These are phyloP conservation scores for Heliconius melpomene DNA, from an alignment of 1,140 invertebrate species.

Conservation along the genomic window DNA sequence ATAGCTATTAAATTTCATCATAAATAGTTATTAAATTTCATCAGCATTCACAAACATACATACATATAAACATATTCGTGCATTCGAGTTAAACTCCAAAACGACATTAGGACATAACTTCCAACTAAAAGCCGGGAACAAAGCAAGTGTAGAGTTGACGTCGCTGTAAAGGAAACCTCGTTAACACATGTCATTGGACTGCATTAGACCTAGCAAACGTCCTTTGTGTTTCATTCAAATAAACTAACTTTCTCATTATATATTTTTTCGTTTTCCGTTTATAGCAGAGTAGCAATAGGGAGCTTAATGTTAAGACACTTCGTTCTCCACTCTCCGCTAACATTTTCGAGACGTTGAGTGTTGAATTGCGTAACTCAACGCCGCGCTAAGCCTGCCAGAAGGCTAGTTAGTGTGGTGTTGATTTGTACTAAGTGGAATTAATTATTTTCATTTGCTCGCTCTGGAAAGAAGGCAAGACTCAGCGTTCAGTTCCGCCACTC, in stretches of 20 bases:
- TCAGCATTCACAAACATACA: not conserved
- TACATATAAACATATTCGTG: not conserved
- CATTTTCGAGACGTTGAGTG: too few species aligned
- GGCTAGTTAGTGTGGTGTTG: too few species aligned
- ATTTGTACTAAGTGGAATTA: too few species aligned
- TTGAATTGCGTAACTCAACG: too few species aligned
- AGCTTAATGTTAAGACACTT: too few species aligned
- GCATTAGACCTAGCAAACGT: not conserved
- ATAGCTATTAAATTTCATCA: not conserved
- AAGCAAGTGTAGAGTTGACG: conserved; percentile 22
- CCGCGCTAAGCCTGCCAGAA: too few species aligned
- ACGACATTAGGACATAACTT: conserved; percentile 13
- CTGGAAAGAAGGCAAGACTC: too few species aligned
- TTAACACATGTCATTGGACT: conserved; percentile 14
- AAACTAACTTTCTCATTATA: not conserved
- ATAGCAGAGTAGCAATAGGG: too few species aligned
- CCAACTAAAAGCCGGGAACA: conserved; percentile 16
- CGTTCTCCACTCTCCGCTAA: too few species aligned
- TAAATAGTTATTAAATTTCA: not conserved
- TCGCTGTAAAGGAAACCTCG: conserved; percentile 15
- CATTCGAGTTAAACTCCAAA: conserved; percentile 18
- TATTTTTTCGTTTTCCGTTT: not conserved
- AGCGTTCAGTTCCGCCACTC: too few species aligned
- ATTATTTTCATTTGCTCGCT: too few species aligned
- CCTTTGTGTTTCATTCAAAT: not conserved